Evolutionary conservation across 1,140 invertebrate species (phyloP), one percentile per base, ranked within the genome.

Genomic region (Lordiphosa stackelbergi): DNA sequence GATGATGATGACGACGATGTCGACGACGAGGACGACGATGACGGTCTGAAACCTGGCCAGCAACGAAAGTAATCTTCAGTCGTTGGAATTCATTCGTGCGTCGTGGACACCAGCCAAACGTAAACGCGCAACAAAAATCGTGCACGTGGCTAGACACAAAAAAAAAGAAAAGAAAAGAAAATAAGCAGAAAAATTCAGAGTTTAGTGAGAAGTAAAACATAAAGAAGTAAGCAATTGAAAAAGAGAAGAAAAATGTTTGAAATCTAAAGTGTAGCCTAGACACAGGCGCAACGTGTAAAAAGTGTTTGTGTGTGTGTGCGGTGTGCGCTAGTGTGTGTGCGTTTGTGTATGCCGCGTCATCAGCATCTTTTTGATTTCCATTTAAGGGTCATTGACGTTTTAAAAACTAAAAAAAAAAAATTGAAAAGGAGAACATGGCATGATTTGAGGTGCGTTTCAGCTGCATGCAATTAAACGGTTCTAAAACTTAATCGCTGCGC

Each of bases 11-110:
- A 35, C 43, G 24, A 53, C 13, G 49, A 54, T 28, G 63, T 41
- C 35, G 19, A 64, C n/a, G 28, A 43, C 13, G 40, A 56, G 13
- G 28, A 43, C 41, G 13, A 46, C 24, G 36, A 49, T 16, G 16
- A 16, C 16, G 58, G 55, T 13, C 36, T 68, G 63, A 71, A 58
- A 46, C 56, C 45, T 60, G 65, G 69, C 58, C 72, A 45, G 9
- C 52, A 12, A 43, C 45, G 64, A 84, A 60, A 19, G 22, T 43
- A 42, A 46, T 40, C 58, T 83, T 83, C 54, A 83, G 79, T 83
- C 79, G 77, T 85, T 85, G 77, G 77, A 83, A 77, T 85, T 69
- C 79, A 84, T 68, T 85, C 77, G 77, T 66, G 73, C 78, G 79
- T 57, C 79, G 73, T 79, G 73, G 78, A 65, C 75, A 83, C 57